A percentile compares a stretch with the other conserved stretches of the same genome.
These are phyloP conservation scores for Microchrysa polita DNA, from an alignment of 2,888 invertebrate species.

Conservation along the genomic window DNA sequence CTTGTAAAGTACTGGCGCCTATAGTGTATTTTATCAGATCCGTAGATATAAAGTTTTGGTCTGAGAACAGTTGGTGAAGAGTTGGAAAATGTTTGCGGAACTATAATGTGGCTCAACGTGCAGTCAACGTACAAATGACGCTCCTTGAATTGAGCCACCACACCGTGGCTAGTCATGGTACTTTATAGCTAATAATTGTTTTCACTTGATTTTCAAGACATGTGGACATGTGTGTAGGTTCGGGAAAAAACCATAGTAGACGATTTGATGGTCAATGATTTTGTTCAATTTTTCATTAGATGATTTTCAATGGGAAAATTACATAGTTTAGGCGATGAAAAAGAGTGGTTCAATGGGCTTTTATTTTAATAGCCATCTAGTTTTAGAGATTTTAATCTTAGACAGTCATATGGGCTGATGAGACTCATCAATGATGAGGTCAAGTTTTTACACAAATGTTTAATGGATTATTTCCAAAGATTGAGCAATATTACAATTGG, in stretches of 20 bases:
- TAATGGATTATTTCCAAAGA: too few relatives aligned
- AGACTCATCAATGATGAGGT: slow-evolving; percentile 27
- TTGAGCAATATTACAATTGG: too few relatives aligned
- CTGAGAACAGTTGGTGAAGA: slow-evolving; percentile 8
- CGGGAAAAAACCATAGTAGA: background rate
- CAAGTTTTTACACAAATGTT: slow-evolving; percentile 6
- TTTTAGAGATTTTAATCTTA: slow-evolving; percentile 36
- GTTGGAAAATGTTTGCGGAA: too few relatives aligned
- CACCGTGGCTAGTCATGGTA: background rate
- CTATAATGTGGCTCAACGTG: background rate
- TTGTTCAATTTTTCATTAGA: slow-evolving; percentile 4
- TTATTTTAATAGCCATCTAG: slow-evolving; percentile 37
- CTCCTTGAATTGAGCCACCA: slow-evolving; percentile 28
- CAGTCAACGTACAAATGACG: background rate
- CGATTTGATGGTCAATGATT: background rate
- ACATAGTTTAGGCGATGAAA: slow-evolving; percentile 23
- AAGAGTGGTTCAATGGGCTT: slow-evolving; percentile 30
- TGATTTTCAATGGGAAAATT: slow-evolving; percentile 33
- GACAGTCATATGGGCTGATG: slow-evolving; percentile 33
- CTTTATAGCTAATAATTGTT: slow-evolving; percentile 39
- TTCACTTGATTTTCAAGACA: slow-evolving; percentile 24
- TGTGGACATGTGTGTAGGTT: background rate
- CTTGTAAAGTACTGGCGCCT: slow-evolving; percentile 32
- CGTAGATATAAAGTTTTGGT: slow-evolving; percentile 1
- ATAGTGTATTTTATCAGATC: slow-evolving; percentile 31